These are phyloP conservation scores for Nannoperca australis DNA, from an alignment of 2,797 vertebrate genomes.

Conservation along the genomic window DNA sequence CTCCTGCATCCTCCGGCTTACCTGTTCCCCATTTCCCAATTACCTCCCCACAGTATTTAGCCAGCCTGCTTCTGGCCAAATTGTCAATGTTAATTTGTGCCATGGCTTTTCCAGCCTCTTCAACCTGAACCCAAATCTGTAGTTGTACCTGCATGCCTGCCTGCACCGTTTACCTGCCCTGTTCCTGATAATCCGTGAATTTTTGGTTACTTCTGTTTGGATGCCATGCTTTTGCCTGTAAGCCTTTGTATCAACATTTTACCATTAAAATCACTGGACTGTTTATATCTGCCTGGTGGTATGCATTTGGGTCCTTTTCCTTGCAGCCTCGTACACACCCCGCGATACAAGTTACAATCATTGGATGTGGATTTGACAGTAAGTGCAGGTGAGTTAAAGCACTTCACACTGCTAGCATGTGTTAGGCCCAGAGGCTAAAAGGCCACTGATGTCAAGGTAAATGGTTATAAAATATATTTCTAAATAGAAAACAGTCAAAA, in stretches of 20 bases:
- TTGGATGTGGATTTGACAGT: neutral
- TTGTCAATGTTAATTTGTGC: neutral
- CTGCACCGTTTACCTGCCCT: neutral
- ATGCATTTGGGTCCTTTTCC: neutral
- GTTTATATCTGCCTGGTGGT: neutral
- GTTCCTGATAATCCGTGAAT: neutral
- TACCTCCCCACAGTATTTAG: neutral
- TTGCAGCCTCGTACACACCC: too few species aligned
- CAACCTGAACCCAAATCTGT: too few species aligned
- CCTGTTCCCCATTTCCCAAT: neutral
- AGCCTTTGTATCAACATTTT: constrained; percentile 2
- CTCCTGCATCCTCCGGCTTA: neutral
- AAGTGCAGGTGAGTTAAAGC: neutral
- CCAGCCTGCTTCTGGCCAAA: neutral
- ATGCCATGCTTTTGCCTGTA: neutral
- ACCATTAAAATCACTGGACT: neutral
- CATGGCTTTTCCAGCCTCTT: neutral
- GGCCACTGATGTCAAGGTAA: neutral
- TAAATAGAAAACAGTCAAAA: neutral
- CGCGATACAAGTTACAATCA: neutral
- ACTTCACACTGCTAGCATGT: neutral
- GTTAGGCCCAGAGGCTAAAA: neutral
- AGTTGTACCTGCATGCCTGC: neutral
- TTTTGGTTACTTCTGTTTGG: neutral
- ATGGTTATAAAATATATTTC: constrained; percentile 7